Conservation (phyloP, 2,888 invertebrate genomes). For the Drosophila paranaensis region DNA sequence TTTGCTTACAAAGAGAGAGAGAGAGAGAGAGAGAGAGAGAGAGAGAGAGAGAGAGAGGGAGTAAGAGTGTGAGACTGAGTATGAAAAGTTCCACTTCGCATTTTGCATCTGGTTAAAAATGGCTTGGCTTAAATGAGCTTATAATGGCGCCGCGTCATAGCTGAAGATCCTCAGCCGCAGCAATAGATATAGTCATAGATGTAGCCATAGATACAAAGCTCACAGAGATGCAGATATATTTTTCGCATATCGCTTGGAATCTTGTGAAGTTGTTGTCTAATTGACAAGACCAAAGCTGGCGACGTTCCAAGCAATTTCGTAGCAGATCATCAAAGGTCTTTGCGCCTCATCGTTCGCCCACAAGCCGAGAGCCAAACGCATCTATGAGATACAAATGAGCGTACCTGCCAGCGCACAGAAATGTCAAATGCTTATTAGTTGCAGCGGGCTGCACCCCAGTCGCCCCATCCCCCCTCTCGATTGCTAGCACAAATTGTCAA, state of each 20-base stretch:
- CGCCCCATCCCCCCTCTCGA: conserved; percentile 1
- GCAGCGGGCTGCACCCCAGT: conserved; percentile 22
- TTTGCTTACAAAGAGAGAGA: conserved; percentile 2
- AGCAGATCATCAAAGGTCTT: conserved; percentile 75
- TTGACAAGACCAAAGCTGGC: conserved; percentile 80
- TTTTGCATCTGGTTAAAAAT: conserved; percentile 42
- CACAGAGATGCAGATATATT: conserved; percentile 13
- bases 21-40: neutral
- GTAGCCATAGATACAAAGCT: conserved; percentile 12
- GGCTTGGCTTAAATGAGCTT: conserved; percentile 36
- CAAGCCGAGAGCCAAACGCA: conserved; percentile 51
- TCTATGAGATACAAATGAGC: conserved; percentile 23
- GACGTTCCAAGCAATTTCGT: conserved; percentile 62
- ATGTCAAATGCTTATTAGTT: conserved; percentile 79
- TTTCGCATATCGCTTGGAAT: conserved; percentile 69
- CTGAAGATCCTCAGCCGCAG: neutral
- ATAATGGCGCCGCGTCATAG: conserved; percentile 13
- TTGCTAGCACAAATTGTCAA: conserved; percentile 63
- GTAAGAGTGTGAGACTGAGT: neutral
- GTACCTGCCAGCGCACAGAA: conserved; percentile 58
- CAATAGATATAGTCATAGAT: conserved; percentile 9
- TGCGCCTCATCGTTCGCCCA: conserved; percentile 55
- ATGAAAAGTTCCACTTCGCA: conserved; percentile 10
- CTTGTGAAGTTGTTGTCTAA: conserved; percentile 75
- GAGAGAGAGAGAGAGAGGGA: neutral